A percentile compares a stretch with the other conserved stretches of the same genome.
Evolutionary conservation across 2,888 invertebrate species (phyloP).

Genomic region (Andrena haemorrhoa): DNA sequence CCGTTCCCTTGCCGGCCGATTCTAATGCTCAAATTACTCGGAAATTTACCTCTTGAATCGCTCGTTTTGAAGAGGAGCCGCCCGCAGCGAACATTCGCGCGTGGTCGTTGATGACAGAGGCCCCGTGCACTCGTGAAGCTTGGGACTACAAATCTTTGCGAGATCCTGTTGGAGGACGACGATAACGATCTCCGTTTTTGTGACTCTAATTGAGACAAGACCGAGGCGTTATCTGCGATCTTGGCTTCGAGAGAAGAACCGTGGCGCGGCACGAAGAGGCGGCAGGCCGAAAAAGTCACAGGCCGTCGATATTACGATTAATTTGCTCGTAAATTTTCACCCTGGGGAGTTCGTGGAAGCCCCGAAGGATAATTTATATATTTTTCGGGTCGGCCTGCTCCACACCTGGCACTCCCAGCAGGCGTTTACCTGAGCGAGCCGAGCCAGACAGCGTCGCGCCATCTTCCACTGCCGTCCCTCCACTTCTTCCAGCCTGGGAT

Average conservation of each 20-base stretch:
- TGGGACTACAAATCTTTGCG: no score
- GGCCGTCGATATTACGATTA: conserved; percentile 83
- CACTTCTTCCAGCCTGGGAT: conserved; percentile 9
- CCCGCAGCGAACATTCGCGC: neutral
- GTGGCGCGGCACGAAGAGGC: conserved; percentile 1
- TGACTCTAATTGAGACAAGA: conserved; percentile 38
- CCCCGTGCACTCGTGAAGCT: no score
- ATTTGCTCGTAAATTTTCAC: conserved; percentile 83
- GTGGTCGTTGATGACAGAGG: no score
- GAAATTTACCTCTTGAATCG: conserved; percentile 32
- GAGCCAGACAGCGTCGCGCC: conserved; percentile 82
- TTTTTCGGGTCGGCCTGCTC: conserved; percentile 75
- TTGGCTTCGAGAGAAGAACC: neutral
- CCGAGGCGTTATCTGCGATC: conserved; percentile 43
- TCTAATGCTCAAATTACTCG: conserved; percentile 33
- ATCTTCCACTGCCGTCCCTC: conserved; percentile 49
- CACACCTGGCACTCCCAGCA: conserved; percentile 78
- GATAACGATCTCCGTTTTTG: neutral
- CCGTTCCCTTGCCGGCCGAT: conserved; percentile 9
- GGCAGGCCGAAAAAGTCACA: conserved; percentile 58
- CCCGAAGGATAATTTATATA: conserved; percentile 82
- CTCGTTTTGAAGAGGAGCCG: neutral
- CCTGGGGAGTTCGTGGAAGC: conserved; percentile 79
- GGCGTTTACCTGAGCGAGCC: conserved; percentile 69
- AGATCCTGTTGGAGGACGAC: no score